These are phyloP conservation scores for Saturnia pavonia DNA, from an alignment of 2,888 invertebrate species.

Conservation along the genomic window DNA sequence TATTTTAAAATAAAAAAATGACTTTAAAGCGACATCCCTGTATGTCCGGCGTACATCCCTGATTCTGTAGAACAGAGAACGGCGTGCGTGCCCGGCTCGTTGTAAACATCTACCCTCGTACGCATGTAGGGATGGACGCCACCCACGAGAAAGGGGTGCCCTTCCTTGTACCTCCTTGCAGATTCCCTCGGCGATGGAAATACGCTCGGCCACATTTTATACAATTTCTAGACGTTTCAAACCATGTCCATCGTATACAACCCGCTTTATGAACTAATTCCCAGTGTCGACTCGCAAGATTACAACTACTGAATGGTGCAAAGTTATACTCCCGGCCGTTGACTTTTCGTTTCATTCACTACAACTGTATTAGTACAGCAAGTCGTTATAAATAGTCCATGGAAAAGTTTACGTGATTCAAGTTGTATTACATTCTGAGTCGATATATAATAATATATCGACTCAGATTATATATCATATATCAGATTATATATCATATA, in stretches of 20 bases:
- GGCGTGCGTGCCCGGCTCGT: conserved; percentile 78
- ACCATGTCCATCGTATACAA: conserved; percentile 44
- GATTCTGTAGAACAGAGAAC: conserved; percentile 78
- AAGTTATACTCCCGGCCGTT: conserved; percentile 66
- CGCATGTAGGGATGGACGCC: conserved; percentile 75
- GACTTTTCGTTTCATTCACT: conserved; percentile 68
- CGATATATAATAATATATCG: too few species aligned
- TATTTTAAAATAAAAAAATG: conserved; percentile 17
- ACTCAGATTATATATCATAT: too few species aligned
- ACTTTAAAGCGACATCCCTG: conserved; percentile 61
- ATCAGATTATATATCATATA: too few species aligned
- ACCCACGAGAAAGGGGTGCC: conserved; percentile 76
- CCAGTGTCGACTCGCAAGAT: conserved; percentile 40
- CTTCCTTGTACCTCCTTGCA: conserved; percentile 82
- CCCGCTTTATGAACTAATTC: conserved; percentile 16
- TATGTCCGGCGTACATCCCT: conserved; percentile 76
- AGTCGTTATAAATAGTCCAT: conserved; percentile 32
- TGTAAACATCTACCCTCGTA: conserved; percentile 77
- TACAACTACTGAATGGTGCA: conserved; percentile 59
- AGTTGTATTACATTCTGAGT: background rate
- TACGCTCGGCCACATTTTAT: conserved; percentile 81
- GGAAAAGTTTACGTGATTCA: background rate
- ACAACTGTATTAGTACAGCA: conserved; percentile 30
- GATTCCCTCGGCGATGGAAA: conserved; percentile 82
- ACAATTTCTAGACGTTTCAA: conserved; percentile 77